Base-by-base conservation (phyloP, 2,888 invertebrate species). In the Metacarcinus magister region DNA sequence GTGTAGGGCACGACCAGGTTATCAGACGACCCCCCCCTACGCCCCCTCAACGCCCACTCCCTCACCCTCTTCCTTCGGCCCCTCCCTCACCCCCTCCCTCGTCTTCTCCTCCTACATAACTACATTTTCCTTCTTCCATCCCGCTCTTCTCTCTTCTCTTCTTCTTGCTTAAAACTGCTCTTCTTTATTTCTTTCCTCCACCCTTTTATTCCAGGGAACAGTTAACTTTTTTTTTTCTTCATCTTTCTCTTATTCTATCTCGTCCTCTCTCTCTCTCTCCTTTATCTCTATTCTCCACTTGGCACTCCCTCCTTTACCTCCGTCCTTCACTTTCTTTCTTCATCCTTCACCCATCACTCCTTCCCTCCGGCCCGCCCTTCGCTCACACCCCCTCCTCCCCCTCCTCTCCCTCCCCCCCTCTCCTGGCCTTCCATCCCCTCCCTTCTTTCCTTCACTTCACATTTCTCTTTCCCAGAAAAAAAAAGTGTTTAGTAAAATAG, bases 1-100 rank as follows among this genome's bases (percentile, higher is more conserved):
- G 91, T 95, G 95, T 91, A 19, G 7, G 67, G 67, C 95, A 92
- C 44, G 91, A 13, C 46, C 54, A 32, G 91, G 91, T 95, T 95
- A 95, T 95, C 94, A 94, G 95, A 28, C n/a, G 8, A 7, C n/a
- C 32, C 67, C 19, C 16, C 54, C 32, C 32, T 82, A n/a, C 82
- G 13, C 82, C 2, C 82, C 32, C 82, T 82, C 19, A 54, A 19
- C 19, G 1, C 13, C 54, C 19, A 13, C 82, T 82, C 32, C 16
- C 23, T 23, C n/a, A 67, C 5, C 23, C 23, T 67, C 67, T 7
- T 67, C 19, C 13, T 16, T 16, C 16, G 2, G 0, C 19, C 13
- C 16, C 54, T 54, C 13, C 54, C 54, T 48, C 48, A 8, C 13
- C 13, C 48, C 48, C 48, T 82, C 82, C n/a, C 82, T 10, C n/a